Evolutionary conservation across 2,888 invertebrate species (phyloP).

Genomic region (Andrena fulva): DNA sequence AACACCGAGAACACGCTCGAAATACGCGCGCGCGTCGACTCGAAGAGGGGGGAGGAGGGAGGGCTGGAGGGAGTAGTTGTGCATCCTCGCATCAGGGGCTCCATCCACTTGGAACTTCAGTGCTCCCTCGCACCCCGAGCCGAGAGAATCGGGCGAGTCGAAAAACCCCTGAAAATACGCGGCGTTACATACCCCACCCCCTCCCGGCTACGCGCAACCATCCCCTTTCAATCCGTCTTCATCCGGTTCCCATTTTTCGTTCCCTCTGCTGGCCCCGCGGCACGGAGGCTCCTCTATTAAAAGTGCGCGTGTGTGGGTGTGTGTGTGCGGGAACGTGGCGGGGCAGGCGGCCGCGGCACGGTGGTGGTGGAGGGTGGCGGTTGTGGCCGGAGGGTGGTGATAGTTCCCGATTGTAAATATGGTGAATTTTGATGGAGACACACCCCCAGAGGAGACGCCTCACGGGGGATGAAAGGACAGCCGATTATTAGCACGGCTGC

Average conservation of each 20-base stretch:
- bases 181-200: background rate
- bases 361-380: slow-evolving; percentile 12
- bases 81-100: slow-evolving; percentile 47
- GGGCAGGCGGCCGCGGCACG: slow-evolving; percentile 6
- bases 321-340: slow-evolving; percentile 30
- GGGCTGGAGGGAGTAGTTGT: slow-evolving; percentile 11
- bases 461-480: slow-evolving; percentile 53
- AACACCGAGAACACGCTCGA: slow-evolving; percentile 62
- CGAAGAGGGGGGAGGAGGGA: background rate
- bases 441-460: slow-evolving; percentile 57
- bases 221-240: background rate
- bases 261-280: background rate
- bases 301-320: too few relatives aligned
- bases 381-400: slow-evolving; percentile 16
- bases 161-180: background rate
- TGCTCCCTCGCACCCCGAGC: slow-evolving; percentile 56
- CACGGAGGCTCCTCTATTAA: background rate
- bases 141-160: slow-evolving; percentile 35
- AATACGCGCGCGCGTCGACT: slow-evolving; percentile 53
- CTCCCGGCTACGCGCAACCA: background rate
- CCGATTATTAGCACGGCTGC: slow-evolving; percentile 45
- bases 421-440: slow-evolving; percentile 55
- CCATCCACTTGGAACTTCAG: slow-evolving; percentile 60
- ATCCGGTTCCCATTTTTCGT: slow-evolving; percentile 5
- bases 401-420: slow-evolving; percentile 38